These are phyloP conservation scores for Rugalucina vietnamica DNA, from an alignment of 2,888 invertebrate genomes.

Conservation along the genomic window DNA sequence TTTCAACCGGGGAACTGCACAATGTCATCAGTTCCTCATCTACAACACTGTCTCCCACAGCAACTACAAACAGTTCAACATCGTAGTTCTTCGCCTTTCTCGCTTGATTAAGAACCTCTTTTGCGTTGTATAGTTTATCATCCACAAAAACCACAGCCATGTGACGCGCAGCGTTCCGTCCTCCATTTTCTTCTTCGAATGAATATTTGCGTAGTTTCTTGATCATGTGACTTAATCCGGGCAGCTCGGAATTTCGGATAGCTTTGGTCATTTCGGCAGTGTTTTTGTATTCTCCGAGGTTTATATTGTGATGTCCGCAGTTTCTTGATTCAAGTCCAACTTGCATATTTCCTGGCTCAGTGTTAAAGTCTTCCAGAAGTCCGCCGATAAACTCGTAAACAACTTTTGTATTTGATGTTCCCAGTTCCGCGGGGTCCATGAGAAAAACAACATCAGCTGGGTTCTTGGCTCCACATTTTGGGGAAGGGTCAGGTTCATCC, in stretches of 20 bases:
- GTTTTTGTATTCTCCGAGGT: slow-evolving; percentile 51
- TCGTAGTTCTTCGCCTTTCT: slow-evolving; percentile 49
- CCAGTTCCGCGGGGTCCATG: slow-evolving; percentile 66
- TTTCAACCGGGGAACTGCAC: slow-evolving; percentile 40
- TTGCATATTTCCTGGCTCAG: slow-evolving; percentile 67
- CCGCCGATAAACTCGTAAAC: slow-evolving; percentile 68
- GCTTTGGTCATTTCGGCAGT: slow-evolving; percentile 47
- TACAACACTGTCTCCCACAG: slow-evolving; percentile 58
- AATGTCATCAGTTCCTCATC: slow-evolving; percentile 49
- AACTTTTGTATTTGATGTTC: slow-evolving; percentile 38
- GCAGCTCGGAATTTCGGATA: slow-evolving; percentile 37
- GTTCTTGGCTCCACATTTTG: slow-evolving; percentile 60
- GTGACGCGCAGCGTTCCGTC: slow-evolving; percentile 58
- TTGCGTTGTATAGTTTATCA: slow-evolving; percentile 59
- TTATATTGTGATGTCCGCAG: slow-evolving; percentile 69
- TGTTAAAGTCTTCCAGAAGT: slow-evolving; percentile 67
- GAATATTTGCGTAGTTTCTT: slow-evolving; percentile 61
- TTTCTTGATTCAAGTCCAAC: slow-evolving; percentile 71
- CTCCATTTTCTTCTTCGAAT: slow-evolving; percentile 60
- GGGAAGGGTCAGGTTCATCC: slow-evolving; percentile 20
- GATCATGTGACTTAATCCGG: slow-evolving; percentile 58
- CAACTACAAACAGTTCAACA: slow-evolving; percentile 63
- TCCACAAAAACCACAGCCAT: slow-evolving; percentile 76
- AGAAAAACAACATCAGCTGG: slow-evolving; percentile 77
- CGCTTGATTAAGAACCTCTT: slow-evolving; percentile 53